A percentile compares a stretch with the other conserved stretches of the same genome.
Conservation (phyloP, 2,888 invertebrate species). For the Leptinotarsa juncta region DNA sequence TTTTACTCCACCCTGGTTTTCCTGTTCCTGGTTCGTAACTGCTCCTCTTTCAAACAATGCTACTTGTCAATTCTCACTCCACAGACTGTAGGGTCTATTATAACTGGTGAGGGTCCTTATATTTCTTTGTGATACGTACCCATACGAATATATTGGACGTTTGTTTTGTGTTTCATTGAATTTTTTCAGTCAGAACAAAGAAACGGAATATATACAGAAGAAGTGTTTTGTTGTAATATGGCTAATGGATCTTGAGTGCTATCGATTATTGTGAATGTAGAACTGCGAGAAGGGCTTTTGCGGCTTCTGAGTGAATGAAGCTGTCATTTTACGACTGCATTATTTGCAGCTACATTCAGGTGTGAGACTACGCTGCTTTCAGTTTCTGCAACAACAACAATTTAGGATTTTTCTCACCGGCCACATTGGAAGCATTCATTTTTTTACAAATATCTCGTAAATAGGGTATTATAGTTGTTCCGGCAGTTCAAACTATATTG, state of each 20-base stretch:
- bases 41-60: constrained; percentile 30
- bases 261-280: constrained; percentile 24
- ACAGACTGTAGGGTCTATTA: constrained; percentile 29
- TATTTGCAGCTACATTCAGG: too few species aligned
- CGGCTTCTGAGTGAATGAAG: not conserved
- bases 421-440: too few species aligned
- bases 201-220: constrained; percentile 24
- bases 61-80: constrained; percentile 25
- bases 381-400: too few species aligned
- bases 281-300: not conserved
- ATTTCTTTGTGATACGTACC: constrained; percentile 6
- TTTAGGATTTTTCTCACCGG: too few species aligned
- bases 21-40: constrained; percentile 30
- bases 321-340: not conserved
- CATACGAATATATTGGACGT: constrained; percentile 6
- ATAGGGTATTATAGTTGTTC: too few species aligned
- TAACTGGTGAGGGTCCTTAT: constrained; percentile 8
- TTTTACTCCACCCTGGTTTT: constrained; percentile 6
- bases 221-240: constrained; percentile 24
- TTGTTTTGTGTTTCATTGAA: constrained; percentile 23
- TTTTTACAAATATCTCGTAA: too few species aligned
- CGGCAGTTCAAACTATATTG: too few species aligned
- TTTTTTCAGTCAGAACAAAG: constrained; percentile 19
- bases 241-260: constrained; percentile 27
- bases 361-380: too few species aligned